A percentile compares a stretch with the other conserved stretches of the same genome.
These are phyloP conservation scores for Apodemia duryi DNA, from an alignment of 2,888 invertebrate genomes.

Conservation along the genomic window DNA sequence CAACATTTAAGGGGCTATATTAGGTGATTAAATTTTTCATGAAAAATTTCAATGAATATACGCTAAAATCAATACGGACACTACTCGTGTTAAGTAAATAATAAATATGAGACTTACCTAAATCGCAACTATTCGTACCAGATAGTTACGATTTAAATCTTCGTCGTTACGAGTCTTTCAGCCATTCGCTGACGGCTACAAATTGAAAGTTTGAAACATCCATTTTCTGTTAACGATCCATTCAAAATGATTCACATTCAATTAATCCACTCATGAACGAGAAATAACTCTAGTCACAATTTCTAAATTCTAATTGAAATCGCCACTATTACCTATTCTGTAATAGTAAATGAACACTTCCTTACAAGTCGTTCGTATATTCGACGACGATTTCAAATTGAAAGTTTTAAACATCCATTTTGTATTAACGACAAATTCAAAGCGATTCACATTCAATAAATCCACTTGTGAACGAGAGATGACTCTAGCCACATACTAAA, in stretches of 20 bases:
- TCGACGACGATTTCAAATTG: constrained; percentile 33
- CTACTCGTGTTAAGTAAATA: no score
- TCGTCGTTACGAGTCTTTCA: constrained; percentile 60
- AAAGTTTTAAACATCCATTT: constrained; percentile 1
- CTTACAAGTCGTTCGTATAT: constrained; percentile 64
- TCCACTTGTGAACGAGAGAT: constrained; percentile 1
- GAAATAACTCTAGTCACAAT: constrained; percentile 15
- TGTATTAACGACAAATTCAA: constrained; percentile 1
- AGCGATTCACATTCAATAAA: constrained; percentile 10
- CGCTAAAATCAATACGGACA: no score
- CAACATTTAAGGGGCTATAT: no score
- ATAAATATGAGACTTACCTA: no score
- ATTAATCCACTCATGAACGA: neutral
- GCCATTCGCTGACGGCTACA: constrained; percentile 46
- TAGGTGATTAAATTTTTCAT: no score
- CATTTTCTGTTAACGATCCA: neutral
- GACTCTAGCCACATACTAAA: constrained; percentile 20
- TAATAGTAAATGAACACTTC: constrained; percentile 64
- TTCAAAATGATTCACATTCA: neutral
- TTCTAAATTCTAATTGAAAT: constrained; percentile 48
- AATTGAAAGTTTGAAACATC: neutral
- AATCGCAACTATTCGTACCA: no score
- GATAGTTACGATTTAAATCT: no score
- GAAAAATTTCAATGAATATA: no score
- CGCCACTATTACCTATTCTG: constrained; percentile 41